Conservation (phyloP, 2,797 vertebrate species). For the Acipenser oxyrinchus region DNA sequence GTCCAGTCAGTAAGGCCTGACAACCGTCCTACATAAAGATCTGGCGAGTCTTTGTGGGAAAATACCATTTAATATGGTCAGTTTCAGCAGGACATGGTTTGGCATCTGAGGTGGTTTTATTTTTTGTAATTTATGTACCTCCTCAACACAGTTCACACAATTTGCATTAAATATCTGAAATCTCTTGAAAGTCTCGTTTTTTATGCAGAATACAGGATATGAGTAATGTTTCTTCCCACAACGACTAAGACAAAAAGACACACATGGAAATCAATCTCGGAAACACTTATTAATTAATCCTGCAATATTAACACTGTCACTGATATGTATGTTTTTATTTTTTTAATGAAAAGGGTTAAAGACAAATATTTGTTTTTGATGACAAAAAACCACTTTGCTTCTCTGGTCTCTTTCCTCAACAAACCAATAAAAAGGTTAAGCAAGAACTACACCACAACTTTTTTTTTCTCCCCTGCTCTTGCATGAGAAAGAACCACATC, state of each 20-base stretch:
- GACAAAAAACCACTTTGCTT: conserved; percentile 49
- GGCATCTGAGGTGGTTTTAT: conserved; percentile 7
- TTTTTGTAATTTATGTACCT: not conserved
- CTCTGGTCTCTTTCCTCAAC: conserved; percentile 58
- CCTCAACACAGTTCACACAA: not conserved
- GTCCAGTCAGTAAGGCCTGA: not conserved
- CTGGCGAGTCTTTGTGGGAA: not conserved
- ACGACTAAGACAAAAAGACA: conserved; percentile 25
- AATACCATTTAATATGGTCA: not conserved
- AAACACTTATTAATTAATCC: too few species aligned
- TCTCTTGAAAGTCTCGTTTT: conserved; percentile 18
- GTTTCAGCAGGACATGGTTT: conserved; percentile 4
- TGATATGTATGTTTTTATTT: too few species aligned
- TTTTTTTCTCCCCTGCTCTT: conserved; percentile 51
- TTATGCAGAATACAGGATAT: conserved; percentile 40
- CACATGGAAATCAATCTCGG: not conserved
- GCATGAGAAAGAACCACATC: conserved; percentile 67
- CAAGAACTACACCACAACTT: conserved; percentile 50
- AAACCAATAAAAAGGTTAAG: conserved; percentile 47
- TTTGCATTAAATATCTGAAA: conserved; percentile 23
- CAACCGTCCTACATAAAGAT: not conserved
- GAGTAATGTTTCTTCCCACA: conserved; percentile 30
- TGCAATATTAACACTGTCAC: too few species aligned
- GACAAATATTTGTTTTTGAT: conserved; percentile 59
- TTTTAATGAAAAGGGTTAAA: conserved; percentile 36